These are phyloP conservation scores for Ceratina calcarata DNA, from an alignment of 1,140 invertebrate species.

Conservation along the genomic window DNA sequence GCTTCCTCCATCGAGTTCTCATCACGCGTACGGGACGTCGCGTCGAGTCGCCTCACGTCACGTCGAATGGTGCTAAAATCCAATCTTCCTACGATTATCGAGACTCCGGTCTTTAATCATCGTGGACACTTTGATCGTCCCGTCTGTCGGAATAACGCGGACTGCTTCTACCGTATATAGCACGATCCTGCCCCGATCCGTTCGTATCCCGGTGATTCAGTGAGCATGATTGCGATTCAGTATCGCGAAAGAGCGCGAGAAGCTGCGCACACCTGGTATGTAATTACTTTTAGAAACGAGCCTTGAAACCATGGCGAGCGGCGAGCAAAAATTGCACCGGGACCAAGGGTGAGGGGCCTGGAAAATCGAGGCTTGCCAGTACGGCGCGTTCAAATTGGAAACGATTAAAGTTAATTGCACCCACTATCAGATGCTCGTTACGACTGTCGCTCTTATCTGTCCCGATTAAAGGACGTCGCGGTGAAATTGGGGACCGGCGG, in stretches of 20 bases:
- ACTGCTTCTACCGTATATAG: constrained; percentile 31
- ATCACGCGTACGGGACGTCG: not conserved
- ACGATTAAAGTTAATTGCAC: constrained; percentile 66
- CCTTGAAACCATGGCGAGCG: constrained; percentile 50
- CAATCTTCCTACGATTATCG: constrained; percentile 44
- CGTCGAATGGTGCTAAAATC: constrained; percentile 5
- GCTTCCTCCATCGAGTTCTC: not conserved
- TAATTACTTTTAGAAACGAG: constrained; percentile 58
- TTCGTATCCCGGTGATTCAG: constrained; percentile 36
- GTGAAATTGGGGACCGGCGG: not conserved
- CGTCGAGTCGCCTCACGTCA: not conserved
- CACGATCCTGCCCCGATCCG: not conserved
- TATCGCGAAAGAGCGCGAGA: constrained; percentile 29
- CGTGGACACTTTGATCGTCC: constrained; percentile 41
- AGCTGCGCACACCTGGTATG: constrained; percentile 13
- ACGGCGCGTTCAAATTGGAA: constrained; percentile 50
- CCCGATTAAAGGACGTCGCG: constrained; percentile 7
- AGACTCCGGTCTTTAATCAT: constrained; percentile 22
- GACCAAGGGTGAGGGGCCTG: constrained; percentile 2
- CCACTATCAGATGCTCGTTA: constrained; percentile 58
- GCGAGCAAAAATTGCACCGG: constrained; percentile 42
- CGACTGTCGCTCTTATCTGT: constrained; percentile 4
- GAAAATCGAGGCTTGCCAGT: constrained; percentile 22
- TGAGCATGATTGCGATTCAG: constrained; percentile 30
- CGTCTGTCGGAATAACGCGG: constrained; percentile 21